Conservation (phyloP, 2,888 invertebrate genomes). For the Ectemnius lituratus region DNA sequence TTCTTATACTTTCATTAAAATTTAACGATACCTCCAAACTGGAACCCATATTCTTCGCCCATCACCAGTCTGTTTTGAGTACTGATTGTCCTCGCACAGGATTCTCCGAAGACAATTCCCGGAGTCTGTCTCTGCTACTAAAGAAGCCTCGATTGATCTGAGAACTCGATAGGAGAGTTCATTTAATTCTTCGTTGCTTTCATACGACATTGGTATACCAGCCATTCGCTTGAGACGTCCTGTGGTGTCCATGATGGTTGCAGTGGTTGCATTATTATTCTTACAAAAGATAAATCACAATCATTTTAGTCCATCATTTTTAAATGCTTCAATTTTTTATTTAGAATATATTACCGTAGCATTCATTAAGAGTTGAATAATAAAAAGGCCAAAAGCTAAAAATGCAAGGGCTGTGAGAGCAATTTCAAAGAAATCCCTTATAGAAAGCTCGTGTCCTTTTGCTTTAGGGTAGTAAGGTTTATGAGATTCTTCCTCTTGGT, state of each 20-base stretch:
- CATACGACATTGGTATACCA: constrained; percentile 64
- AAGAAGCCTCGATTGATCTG: constrained; percentile 80
- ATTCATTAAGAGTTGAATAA: constrained; percentile 88
- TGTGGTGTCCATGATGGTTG: constrained; percentile 50
- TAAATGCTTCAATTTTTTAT: not conserved
- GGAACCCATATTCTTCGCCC: constrained; percentile 85
- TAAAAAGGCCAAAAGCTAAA: constrained; percentile 88
- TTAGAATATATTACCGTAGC: constrained; percentile 79
- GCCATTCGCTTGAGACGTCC: constrained; percentile 62
- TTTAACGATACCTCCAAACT: constrained; percentile 83
- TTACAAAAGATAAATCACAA: not conserved
- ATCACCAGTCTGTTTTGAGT: constrained; percentile 80
- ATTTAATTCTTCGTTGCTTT: constrained; percentile 78
- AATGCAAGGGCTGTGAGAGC: constrained; percentile 90
- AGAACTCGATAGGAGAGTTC: constrained; percentile 80
- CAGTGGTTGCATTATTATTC: constrained; percentile 50
- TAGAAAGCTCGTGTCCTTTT: constrained; percentile 81
- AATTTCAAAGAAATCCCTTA: constrained; percentile 88
- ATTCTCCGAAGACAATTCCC: constrained; percentile 82
- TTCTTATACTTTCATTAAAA: not conserved
- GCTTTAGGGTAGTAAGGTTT: constrained; percentile 75
- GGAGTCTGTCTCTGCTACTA: constrained; percentile 79
- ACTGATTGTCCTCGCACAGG: constrained; percentile 85
- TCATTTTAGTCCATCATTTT: not conserved
- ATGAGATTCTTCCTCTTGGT: constrained; percentile 67